phyloP scores from a whole-genome alignment of 2,797 vertebrate genomes.

The Rhodeus uyekii region DNA sequence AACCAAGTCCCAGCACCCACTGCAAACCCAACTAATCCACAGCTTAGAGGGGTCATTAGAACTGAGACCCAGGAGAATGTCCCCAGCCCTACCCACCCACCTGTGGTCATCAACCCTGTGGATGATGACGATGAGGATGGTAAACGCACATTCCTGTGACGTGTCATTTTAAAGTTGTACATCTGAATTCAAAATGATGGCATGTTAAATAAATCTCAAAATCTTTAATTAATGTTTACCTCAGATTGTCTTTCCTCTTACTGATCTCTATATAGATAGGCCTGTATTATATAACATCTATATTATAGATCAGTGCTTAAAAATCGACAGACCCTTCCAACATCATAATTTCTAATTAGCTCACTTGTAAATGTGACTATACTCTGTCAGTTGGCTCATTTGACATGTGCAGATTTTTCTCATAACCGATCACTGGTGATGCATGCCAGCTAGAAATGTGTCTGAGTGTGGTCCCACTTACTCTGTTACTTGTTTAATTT shows the following conservation, averaged over 20 bases:
- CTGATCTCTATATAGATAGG: neutral
- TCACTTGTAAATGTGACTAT: neutral
- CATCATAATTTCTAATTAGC: too few species aligned
- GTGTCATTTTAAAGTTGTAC: neutral
- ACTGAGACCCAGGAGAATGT: conserved; percentile 90
- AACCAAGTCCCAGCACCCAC: conserved; percentile 73
- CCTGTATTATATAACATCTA: too few species aligned
- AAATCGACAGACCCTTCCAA: neutral
- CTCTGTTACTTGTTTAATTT: too few species aligned
- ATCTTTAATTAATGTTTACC: neutral
- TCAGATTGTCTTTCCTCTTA: neutral
- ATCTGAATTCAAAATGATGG: neutral
- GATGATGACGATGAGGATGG: conserved; percentile 97
- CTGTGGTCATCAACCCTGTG: conserved; percentile 93
- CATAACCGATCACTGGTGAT: too few species aligned
- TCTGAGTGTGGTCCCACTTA: too few species aligned
- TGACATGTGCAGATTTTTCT: too few species aligned
- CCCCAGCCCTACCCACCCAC: conserved; percentile 95
- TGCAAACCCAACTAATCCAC: conserved; percentile 82
- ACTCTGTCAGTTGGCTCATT: too few species aligned
- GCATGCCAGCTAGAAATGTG: too few species aligned
- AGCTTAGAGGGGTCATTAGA: conserved; percentile 89
- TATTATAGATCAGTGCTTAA: neutral
- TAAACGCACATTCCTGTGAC: conserved; percentile 62
- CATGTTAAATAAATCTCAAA: neutral